Base-by-base conservation (phyloP, 1,140 invertebrate species). In the Coptotermes formosanus region DNA sequence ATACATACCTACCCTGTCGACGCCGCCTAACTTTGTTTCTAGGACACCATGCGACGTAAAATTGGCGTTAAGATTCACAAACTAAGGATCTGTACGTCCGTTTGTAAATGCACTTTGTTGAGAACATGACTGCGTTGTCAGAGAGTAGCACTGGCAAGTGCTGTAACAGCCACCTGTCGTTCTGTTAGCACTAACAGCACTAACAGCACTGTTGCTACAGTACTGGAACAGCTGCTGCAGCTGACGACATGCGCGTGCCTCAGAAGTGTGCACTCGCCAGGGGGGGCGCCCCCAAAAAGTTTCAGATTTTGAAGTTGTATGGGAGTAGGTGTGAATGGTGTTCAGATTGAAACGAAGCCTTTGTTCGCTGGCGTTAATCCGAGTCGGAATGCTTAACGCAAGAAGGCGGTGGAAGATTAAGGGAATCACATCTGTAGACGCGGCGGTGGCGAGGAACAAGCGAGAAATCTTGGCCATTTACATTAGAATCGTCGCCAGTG, bases 401-500 rank as follows among this genome's bases (percentile, higher is more conserved):
- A 30, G 25, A 30, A 75, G 25, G 64, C 64, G 64, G 64, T 30
- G 64, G 64, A 8, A 75, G 64, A 75, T 75, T 75, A 75, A 9
- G n/a, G 14, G 14, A 75, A 75, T 75, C 64, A 75, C n/a, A n/a
- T 75, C 25, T 75, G 64, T 64, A 64, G 59, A 64, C 0, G 59
- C 25, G 25, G 12, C 59, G 14, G 7, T 21, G 64, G n/a, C 25
- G n/a, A 19, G 52, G 52, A 55, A 55, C 52, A 55, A 55, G 52
- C 52, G 52, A 75, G 64, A 75, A 75, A 75, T 75, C 64, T 75
- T 75, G 64, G 64, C 64, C 25, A 75, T 75, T 75, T 75, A 75
- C 64, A 75, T 75, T 75, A 75, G 64, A 75, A 75, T 75, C 64
- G n/a, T 25, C 64, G 14, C 64, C 64, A 30, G 64, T 75, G n/a